These are phyloP conservation scores for Oostethus manadensis DNA, from an alignment of 2,113 vertebrate species.

Conservation along the genomic window DNA sequence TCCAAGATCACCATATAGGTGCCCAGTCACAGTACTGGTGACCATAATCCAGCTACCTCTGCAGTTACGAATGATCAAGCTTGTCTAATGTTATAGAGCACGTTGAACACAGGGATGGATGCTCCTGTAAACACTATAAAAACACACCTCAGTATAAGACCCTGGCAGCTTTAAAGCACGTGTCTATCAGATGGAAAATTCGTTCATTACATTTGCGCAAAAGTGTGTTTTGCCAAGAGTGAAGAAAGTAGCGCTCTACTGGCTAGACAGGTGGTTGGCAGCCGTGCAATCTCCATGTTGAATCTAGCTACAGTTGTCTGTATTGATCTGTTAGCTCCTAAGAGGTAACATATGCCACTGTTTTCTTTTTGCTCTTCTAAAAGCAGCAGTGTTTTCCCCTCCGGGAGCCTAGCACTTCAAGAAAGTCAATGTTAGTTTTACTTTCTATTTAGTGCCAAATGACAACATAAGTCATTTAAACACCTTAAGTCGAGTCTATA, in stretches of 20 bases:
- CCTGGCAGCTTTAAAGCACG: neutral
- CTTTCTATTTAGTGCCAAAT: no score
- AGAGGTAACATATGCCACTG: constrained; percentile 18
- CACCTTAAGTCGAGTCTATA: no score
- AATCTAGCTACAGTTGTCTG: constrained; percentile 46
- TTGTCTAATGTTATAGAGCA: neutral
- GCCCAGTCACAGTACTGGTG: neutral
- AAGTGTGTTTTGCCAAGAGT: constrained; percentile 14
- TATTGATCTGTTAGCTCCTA: constrained; percentile 54
- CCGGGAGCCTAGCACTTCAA: no score
- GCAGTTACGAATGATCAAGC: neutral
- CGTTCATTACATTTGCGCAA: constrained; percentile 44
- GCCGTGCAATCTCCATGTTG: constrained; percentile 33
- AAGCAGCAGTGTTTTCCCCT: neutral
- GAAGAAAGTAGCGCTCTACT: constrained; percentile 39
- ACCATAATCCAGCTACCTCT: neutral
- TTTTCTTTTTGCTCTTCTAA: constrained; percentile 39
- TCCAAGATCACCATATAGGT: neutral
- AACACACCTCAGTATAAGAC: constrained; percentile 23
- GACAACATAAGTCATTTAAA: no score
- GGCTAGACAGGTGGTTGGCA: constrained; percentile 52
- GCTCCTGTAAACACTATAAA: constrained; percentile 45
- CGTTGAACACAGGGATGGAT: neutral
- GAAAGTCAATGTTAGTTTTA: no score
- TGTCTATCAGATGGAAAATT: constrained; percentile 17